Base-by-base conservation (phyloP, 1,140 invertebrate genomes). In the Sycophaga agraensis region DNA sequence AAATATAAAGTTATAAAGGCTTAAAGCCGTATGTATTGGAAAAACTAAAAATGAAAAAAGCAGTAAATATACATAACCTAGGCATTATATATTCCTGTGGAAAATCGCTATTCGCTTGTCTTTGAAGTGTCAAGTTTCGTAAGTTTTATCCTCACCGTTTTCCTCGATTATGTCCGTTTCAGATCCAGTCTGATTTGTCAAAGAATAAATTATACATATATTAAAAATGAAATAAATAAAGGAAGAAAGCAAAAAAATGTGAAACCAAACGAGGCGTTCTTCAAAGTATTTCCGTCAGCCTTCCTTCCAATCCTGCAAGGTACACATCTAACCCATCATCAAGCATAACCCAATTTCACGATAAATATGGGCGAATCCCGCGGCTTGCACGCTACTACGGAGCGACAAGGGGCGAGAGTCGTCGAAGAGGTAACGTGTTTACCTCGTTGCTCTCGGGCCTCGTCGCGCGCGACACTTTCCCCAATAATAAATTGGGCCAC, bases 111-210 rank as follows among this genome's bases (percentile, higher is more conserved):
- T 4, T 60, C 28, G 19, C 40, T 60, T 60, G 39, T 60, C 53
- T 14, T 53, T 53, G 4, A 37, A 37, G n/a, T 53, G n/a, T 53
- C 48, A 60, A 60, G 24, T 21, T 21, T 43, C 28, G 40, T 53
- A 37, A 53, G 49, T n/a, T 53, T 60, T 60, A 60, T 53, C 51
- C 40, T 37, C 42, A 51, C 37, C 34, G 37, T 53, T 53, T 60
- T 53, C n/a, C 49, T 53, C 26, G 9, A 53, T 53, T 60, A 53
- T 37, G 49, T 53, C 35, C 37, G 37, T 59, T 59, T 11, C 48
- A 53, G 21, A 53, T 60, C 28, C 46, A 48, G 59, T 61, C 22
- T 54, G 19, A 61, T 61, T 61, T 54, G 31, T 61, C 34, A 46
- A 61, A 46, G 48, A 46, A 61, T n/a, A 55, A 31, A 35, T 43